These are phyloP conservation scores for Gibbula magus DNA, from an alignment of 2,888 invertebrate genomes.

Conservation along the genomic window DNA sequence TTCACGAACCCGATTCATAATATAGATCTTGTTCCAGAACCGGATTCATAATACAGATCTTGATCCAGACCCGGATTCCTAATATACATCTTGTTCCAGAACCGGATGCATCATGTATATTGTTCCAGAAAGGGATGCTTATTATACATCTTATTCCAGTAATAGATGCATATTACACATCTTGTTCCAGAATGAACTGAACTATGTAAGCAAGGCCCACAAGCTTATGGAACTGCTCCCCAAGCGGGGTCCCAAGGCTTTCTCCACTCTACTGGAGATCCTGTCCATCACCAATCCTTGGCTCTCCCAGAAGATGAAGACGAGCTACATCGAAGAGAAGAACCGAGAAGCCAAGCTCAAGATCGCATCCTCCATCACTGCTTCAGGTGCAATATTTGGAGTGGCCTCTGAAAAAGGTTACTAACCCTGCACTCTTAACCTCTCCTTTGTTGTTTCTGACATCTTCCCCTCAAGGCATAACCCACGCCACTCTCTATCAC, in stretches of 20 bases:
- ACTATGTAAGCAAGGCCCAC: constrained; percentile 43
- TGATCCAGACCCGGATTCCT: too few species aligned
- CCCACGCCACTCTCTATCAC: too few species aligned
- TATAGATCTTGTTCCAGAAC: too few species aligned
- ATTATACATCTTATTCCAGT: background rate
- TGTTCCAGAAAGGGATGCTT: background rate
- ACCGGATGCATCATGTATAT: background rate
- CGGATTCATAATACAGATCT: too few species aligned
- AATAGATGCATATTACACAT: background rate
- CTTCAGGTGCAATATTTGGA: constrained; percentile 26
- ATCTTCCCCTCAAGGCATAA: too few species aligned
- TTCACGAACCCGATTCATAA: too few species aligned
- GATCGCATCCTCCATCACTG: constrained; percentile 10
- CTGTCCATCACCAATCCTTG: constrained; percentile 56
- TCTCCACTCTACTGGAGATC: constrained; percentile 53
- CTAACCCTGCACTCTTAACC: background rate
- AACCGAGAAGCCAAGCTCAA: constrained; percentile 40
- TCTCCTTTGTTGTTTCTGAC: too few species aligned
- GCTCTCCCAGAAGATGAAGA: constrained; percentile 50
- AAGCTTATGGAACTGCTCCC: constrained; percentile 59
- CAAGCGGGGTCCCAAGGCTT: constrained; percentile 57
- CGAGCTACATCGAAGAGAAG: constrained; percentile 32
- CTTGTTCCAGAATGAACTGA: constrained; percentile 31
- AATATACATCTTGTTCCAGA: too few species aligned
- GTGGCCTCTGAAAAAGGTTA: constrained; percentile 12